Conservation (phyloP, 92 coral and sea anemone genomes). For the Pocillopora meandrina region DNA sequence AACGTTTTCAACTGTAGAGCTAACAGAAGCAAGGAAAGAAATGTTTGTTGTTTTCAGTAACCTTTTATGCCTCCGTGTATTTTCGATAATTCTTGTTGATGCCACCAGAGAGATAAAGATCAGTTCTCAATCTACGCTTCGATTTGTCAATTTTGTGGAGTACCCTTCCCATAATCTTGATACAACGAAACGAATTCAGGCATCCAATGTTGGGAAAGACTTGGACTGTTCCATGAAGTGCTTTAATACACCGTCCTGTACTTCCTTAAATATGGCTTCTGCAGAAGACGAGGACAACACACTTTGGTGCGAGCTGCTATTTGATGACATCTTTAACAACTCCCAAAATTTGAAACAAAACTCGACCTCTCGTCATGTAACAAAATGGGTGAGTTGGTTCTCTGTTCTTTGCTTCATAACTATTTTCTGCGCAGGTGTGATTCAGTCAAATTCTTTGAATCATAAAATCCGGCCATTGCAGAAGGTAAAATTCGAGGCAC, state of each 20-base stretch:
- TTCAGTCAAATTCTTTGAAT: too few species aligned
- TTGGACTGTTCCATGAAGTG: constrained; percentile 21
- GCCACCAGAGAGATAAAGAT: neutral
- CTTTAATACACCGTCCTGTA: neutral
- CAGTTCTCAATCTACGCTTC: neutral
- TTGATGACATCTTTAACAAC: constrained; percentile 10
- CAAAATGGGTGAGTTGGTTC: constrained; percentile 1
- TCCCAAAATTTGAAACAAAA: constrained; percentile 11
- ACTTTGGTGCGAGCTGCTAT: constrained; percentile 27
- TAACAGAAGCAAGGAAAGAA: neutral
- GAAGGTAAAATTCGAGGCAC: too few species aligned
- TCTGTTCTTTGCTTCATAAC: too few species aligned
- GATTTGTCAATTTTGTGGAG: constrained; percentile 6
- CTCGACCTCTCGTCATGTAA: constrained; percentile 12
- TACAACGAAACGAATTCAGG: neutral
- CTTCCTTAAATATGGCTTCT: constrained; percentile 10
- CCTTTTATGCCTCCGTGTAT: neutral
- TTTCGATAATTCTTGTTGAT: neutral
- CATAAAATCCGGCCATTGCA: too few species aligned
- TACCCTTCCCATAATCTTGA: constrained; percentile 20
- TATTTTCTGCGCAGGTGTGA: neutral
- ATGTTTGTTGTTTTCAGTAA: neutral
- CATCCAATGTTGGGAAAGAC: neutral
- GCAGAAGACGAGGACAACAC: neutral
- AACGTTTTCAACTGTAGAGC: neutral